Conservation (phyloP, 2,113 vertebrate genomes). For the Arenaria interpres region DNA sequence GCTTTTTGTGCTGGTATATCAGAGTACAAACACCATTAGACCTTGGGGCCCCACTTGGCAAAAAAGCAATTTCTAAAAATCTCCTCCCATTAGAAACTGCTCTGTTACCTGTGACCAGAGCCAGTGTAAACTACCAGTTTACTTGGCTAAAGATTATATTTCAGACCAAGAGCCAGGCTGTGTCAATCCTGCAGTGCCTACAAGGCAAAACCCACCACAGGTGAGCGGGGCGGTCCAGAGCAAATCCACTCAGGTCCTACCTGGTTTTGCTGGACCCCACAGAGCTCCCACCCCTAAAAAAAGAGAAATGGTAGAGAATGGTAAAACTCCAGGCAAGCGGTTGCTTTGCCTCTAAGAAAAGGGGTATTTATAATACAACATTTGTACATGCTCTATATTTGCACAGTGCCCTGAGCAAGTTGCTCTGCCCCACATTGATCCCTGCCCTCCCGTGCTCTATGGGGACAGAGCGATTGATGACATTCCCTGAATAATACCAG, state of each 20-base stretch:
- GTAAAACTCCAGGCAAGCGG: background rate
- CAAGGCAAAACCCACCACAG: background rate
- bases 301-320: background rate
- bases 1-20: background rate
- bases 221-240: background rate
- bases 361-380: background rate
- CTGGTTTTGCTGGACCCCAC: background rate
- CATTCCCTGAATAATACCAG: background rate
- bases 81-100: background rate
- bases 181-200: background rate
- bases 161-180: background rate
- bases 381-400: background rate
- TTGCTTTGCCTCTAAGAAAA: background rate
- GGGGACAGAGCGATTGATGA: background rate
- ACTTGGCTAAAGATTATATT: background rate
- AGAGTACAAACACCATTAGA: background rate
- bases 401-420: background rate
- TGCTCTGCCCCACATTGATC: rapidly evolving
- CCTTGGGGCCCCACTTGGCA: background rate
- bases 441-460: background rate
- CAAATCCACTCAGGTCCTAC: background rate
- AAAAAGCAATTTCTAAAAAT: background rate
- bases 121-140: background rate
- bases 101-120: background rate
- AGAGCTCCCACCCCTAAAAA: background rate